phyloP scores from a whole-genome alignment of 2,797 vertebrate species.

The Morelia viridis region DNA sequence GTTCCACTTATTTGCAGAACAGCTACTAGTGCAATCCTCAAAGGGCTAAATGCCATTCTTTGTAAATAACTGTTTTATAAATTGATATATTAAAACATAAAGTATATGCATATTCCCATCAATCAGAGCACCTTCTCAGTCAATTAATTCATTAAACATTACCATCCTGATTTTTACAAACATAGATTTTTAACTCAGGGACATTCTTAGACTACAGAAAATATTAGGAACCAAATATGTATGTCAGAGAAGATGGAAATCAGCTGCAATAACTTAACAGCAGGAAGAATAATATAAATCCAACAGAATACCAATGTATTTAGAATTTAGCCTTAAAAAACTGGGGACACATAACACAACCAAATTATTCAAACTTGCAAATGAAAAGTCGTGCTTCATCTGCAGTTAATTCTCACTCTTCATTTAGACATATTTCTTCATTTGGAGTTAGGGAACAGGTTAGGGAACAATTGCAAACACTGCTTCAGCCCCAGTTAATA shows the following conservation, averaged over 20 bases:
- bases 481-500: not conserved
- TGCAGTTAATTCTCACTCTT: not conserved
- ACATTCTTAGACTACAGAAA: not conserved
- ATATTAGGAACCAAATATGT: not conserved
- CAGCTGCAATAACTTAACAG: not conserved
- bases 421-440: not conserved
- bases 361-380: not conserved
- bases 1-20: not conserved
- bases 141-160: not conserved
- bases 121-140: not conserved
- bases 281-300: conserved; percentile 13
- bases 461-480: not conserved
- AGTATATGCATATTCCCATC: not conserved
- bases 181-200: not conserved
- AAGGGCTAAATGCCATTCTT: not conserved
- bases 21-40: not conserved
- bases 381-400: not conserved
- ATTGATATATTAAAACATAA: not conserved
- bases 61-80: not conserved
- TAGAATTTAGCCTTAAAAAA: not conserved
- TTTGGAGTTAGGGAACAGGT: not conserved
- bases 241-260: not conserved
- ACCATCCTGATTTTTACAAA: not conserved
- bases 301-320: not conserved
- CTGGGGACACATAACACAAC: not conserved